phyloP scores from a whole-genome alignment of 1,140 invertebrate genomes.

The Berghia stephanieae region DNA sequence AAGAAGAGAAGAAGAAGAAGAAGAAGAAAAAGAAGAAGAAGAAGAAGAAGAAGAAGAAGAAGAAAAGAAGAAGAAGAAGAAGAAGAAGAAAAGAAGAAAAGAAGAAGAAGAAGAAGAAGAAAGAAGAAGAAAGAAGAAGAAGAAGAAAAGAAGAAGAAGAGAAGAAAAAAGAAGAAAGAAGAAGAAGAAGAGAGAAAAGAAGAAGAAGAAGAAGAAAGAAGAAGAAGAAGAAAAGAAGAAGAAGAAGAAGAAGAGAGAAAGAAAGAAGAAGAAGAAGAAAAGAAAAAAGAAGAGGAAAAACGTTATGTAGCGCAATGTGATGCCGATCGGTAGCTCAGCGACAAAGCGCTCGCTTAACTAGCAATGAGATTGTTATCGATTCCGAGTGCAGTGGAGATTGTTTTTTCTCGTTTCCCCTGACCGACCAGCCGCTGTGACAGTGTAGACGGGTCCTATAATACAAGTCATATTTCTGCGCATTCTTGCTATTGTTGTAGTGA shows the following conservation, averaged over 20 bases:
- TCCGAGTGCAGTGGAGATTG: too few relatives aligned
- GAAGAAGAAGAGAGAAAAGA: background rate
- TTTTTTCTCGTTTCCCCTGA: too few relatives aligned
- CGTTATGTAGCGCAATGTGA: background rate
- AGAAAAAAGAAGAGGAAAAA: background rate
- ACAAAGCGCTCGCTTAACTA: too few relatives aligned
- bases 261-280: slow-evolving; percentile 4
- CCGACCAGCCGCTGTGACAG: too few relatives aligned
- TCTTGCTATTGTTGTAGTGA: too few relatives aligned
- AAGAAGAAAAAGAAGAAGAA: background rate
- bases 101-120: background rate
- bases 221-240: background rate
- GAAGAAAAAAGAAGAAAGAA: background rate
- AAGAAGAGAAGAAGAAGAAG: background rate
- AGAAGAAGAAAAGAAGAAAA: background rate
- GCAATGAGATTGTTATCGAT: too few relatives aligned
- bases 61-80: background rate
- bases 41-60: too few relatives aligned
- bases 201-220: background rate
- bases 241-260: background rate
- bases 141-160: background rate
- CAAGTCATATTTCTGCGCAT: too few relatives aligned
- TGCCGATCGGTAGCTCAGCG: too few relatives aligned
- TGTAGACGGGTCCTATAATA: too few relatives aligned
- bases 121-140: background rate